Evolutionary conservation across 1,140 invertebrate genomes (phyloP), one percentile per base, ranked within the genome.

Genomic region (Halictus rubicundus): DNA sequence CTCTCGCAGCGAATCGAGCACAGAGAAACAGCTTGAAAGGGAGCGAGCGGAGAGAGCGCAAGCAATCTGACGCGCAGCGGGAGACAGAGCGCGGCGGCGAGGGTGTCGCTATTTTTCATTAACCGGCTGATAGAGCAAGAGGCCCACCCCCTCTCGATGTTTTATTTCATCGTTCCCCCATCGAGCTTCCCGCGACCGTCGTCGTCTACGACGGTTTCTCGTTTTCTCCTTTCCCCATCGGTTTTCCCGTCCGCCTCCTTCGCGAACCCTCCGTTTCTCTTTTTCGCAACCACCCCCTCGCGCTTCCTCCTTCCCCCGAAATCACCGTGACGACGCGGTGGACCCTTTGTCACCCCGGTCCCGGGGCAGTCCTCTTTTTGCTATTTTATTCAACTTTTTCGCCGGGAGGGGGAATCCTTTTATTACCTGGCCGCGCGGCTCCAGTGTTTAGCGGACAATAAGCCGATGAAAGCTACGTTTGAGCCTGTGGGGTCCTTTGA

Each of bases 21-120:
- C 57, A 23, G 66, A 21, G 72, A 70, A 71, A 70, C 60, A 65
- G 64, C 10, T 27, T 54, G 64, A 68, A 65, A 66, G 16, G 23
- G 49, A 60, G 69, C 69, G 63, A 46, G 80, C 88, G 85, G 86
- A 80, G 80, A 82, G 81, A 89, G 88, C 86, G 87, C 87, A 85
- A 90, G 89, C 85, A 91, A 90, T 91, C 87, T 86, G 73, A 70
- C 80, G 75, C 88, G 82, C 89, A 90, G 89, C 88, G 66, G 88
- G 90, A 82, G 78, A 85, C 70, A 70, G 71, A 82, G 81, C 80
- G 83, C 81, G 66, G 78, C 23, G 84, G 78, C 25, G 86, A 90
- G 88, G 89, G 85, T 89, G 89, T 90, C 87, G 89, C 89, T 90
- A 90, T 91, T 91, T 91, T 90, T 91, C 90, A 91, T 91, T 91